These are phyloP conservation scores for Eudyptes chrysolophus DNA, from an alignment of 2,113 vertebrate genomes.

Conservation along the genomic window DNA sequence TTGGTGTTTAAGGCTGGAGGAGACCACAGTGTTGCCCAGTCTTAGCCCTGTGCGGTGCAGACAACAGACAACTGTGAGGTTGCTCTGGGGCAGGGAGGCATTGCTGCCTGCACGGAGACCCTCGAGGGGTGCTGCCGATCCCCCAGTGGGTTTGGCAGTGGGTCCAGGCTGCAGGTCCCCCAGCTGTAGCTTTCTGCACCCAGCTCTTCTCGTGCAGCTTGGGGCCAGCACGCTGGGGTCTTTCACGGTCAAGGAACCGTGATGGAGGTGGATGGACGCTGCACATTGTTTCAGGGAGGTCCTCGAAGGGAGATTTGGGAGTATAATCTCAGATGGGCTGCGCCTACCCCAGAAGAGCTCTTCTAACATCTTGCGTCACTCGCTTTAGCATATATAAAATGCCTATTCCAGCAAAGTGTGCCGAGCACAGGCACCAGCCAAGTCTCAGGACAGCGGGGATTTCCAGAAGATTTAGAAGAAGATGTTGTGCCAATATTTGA, in stretches of 20 bases:
- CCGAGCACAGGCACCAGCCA: background rate
- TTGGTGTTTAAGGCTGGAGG: background rate
- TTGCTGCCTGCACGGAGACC: background rate
- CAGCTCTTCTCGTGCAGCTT: background rate
- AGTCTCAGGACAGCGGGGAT: background rate
- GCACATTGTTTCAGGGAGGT: background rate
- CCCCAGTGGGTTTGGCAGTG: background rate
- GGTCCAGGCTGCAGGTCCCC: background rate
- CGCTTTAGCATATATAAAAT: background rate
- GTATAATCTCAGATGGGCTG: background rate
- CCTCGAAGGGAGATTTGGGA: background rate
- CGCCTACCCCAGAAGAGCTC: background rate
- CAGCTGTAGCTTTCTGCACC: background rate
- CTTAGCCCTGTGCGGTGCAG: background rate
- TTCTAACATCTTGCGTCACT: background rate
- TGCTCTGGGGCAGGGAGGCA: background rate
- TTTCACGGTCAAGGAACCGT: background rate
- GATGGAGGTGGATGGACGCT: background rate
- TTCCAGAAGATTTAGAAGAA: conserved; percentile 47
- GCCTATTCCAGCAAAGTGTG: background rate
- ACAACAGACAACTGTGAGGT: accelerated
- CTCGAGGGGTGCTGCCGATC: background rate
- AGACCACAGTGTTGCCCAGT: background rate
- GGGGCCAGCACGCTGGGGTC: background rate
- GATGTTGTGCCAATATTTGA: conserved; percentile 10